A percentile compares a stretch with the other conserved stretches of the same genome.
These are phyloP conservation scores for Psilopsiagon aurifrons DNA, from an alignment of 2,113 vertebrate genomes.

Conservation along the genomic window DNA sequence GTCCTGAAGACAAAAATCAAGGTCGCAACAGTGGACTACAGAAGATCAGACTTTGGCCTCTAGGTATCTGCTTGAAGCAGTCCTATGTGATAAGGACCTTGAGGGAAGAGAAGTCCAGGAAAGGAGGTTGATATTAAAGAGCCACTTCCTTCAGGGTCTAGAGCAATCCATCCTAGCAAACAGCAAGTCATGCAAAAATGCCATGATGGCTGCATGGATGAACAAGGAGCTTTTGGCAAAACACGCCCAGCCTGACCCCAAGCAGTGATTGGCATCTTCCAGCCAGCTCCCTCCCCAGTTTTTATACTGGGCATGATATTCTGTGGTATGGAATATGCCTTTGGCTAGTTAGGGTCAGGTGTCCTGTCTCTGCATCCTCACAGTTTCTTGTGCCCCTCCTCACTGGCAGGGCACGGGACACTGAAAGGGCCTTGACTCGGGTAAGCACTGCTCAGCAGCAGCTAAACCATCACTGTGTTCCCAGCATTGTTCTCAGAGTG, in stretches of 20 bases:
- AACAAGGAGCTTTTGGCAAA: neutral
- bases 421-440: neutral
- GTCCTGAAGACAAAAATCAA: neutral
- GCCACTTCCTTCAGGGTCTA: neutral
- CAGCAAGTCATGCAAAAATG: neutral
- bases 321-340: neutral
- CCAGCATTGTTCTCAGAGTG: neutral
- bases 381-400: neutral
- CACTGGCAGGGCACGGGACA: neutral
- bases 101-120: neutral
- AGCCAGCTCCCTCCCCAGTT: neutral
- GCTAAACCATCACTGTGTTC: neutral
- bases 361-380: neutral
- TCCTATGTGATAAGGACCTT: neutral
- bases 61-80: neutral
- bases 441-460: neutral
- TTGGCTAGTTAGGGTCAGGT: neutral
- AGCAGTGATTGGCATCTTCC: neutral
- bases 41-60: neutral
- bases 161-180: neutral
- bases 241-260: neutral
- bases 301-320: neutral
- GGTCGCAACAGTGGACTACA: neutral
- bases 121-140: neutral
- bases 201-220: neutral